Evolutionary conservation across 1,140 invertebrate genomes (phyloP).

Genomic region (Meloidogyne floridensis): DNA sequence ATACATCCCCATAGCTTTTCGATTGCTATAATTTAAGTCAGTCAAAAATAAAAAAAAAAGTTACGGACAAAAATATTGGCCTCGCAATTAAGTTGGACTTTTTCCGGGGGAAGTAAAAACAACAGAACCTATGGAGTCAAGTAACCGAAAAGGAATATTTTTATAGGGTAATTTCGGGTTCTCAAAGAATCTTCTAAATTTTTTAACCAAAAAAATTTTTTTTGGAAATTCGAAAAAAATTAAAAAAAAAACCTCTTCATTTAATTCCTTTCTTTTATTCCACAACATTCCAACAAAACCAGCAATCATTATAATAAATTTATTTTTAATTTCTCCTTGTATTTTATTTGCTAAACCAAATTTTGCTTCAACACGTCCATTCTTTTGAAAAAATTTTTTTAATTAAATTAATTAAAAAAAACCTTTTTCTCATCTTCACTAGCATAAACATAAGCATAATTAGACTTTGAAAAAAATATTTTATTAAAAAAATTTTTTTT

Average conservation of each 20-base stretch:
- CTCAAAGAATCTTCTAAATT: too few species aligned
- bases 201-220: too few species aligned
- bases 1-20: too few species aligned
- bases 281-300: slow-evolving; percentile 27
- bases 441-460: slow-evolving; percentile 25
- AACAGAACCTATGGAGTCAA: too few species aligned
- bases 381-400: slow-evolving; percentile 21
- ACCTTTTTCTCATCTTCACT: slow-evolving; percentile 22
- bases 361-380: slow-evolving; percentile 30
- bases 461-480: not conserved
- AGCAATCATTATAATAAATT: slow-evolving; percentile 12
- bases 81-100: too few species aligned
- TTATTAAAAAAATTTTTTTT: not conserved
- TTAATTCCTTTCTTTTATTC: slow-evolving; percentile 1
- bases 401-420: slow-evolving; percentile 14
- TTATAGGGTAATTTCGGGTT: too few species aligned
- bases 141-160: too few species aligned
- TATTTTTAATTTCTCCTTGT: not conserved
- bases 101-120: too few species aligned
- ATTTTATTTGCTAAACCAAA: slow-evolving; percentile 28
- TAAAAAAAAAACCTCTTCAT: slow-evolving; percentile 30
- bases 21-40: too few species aligned
- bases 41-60: too few species aligned
- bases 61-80: too few species aligned
- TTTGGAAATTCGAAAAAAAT: not conserved